Percentiles rank a stretch among this genome's conserved stretches.
phyloP scores from a whole-genome alignment of 2,888 invertebrate species.

The Agrotis puta region DNA sequence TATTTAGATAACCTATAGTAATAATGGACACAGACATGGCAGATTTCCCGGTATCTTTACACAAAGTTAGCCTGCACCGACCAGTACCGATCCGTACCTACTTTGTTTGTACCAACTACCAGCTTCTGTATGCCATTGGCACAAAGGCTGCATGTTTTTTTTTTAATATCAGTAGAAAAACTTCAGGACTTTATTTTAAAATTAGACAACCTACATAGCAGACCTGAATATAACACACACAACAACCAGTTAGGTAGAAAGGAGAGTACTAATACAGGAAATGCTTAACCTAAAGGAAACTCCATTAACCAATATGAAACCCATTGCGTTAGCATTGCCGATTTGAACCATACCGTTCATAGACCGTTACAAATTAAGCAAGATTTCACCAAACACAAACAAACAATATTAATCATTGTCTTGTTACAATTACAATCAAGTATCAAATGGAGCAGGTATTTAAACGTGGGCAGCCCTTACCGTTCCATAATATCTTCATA shows the following conservation, averaged over 20 bases:
- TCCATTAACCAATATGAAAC: neutral
- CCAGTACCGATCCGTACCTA: too few species aligned
- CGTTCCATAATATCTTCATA: conserved; percentile 58
- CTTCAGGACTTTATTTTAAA: neutral
- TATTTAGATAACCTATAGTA: too few species aligned
- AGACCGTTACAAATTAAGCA: conserved; percentile 35
- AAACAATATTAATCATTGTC: conserved; percentile 58
- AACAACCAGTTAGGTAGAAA: neutral
- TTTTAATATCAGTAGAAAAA: neutral
- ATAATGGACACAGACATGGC: too few species aligned
- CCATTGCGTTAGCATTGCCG: neutral
- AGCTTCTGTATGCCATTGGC: too few species aligned
- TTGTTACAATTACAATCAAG: conserved; percentile 56
- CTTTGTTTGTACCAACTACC: too few species aligned
- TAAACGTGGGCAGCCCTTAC: conserved; percentile 58
- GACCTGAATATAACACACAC: neutral
- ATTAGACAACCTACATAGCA: neutral
- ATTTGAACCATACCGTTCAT: neutral
- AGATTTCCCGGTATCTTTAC: too few species aligned
- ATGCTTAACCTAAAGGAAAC: neutral
- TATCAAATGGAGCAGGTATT: conserved; percentile 48
- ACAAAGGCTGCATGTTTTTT: too few species aligned
- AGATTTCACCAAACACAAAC: conserved; percentile 25
- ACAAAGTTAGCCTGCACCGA: too few species aligned
- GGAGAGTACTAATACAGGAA: neutral